A percentile compares a stretch with the other conserved stretches of the same genome.
These are phyloP conservation scores for Lordiphosa mommai DNA, from an alignment of 1,140 invertebrate genomes.

Conservation along the genomic window DNA sequence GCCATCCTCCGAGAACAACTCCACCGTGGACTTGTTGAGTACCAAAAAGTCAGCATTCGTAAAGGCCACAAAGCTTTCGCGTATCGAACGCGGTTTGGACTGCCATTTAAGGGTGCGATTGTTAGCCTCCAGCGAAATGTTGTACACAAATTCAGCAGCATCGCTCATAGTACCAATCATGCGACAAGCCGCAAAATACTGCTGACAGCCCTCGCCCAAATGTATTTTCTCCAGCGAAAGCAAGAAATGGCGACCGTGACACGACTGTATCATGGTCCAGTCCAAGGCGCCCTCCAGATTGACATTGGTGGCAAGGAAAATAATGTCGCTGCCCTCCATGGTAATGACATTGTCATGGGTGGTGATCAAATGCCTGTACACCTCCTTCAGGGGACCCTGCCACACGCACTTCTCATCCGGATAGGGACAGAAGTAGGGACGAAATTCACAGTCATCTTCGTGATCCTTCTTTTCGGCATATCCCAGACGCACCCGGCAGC, in stretches of 20 bases:
- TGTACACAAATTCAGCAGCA: conserved; percentile 98
- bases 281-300: conserved; percentile 99
- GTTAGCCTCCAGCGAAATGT: conserved; percentile 97
- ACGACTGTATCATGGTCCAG: conserved; percentile 99
- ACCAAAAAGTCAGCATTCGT: conserved; percentile 98
- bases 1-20: conserved; percentile 98
- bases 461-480: conserved; percentile 98
- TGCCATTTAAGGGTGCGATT: conserved; percentile 98
- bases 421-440: conserved; percentile 98
- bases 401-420: conserved; percentile 99
- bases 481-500: conserved; percentile 92
- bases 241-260: conserved; percentile 99
- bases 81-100: conserved; percentile 98
- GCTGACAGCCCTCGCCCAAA: conserved; percentile 97
- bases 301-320: conserved; percentile 99
- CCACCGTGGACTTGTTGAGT: conserved; percentile 98
- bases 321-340: conserved; percentile 97
- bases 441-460: conserved; percentile 98
- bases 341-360: conserved; percentile 99
- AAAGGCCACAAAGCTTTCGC: conserved; percentile 98
- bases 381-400: conserved; percentile 96
- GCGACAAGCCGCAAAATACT: conserved; percentile 99
- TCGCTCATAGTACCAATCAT: conserved; percentile 98
- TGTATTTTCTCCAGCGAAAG: conserved; percentile 99
- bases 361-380: conserved; percentile 97